Base-by-base conservation (phyloP, 2,888 invertebrate species). In the Cheilosia soror region DNA sequence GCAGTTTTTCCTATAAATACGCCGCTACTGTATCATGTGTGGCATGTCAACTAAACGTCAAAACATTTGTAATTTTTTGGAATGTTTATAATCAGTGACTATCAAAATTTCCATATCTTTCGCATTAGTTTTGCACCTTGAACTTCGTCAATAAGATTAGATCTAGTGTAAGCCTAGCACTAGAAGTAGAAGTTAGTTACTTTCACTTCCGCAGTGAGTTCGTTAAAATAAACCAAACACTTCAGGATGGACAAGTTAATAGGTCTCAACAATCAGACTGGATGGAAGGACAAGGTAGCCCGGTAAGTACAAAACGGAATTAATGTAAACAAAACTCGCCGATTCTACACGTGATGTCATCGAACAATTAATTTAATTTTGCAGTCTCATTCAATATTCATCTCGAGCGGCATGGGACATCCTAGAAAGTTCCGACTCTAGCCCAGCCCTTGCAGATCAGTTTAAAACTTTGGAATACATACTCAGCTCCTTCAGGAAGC, bases 401-500 rank as follows among this genome's bases (percentile, higher is more conserved):
- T 96, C 96, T 90, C 94, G 96, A 84, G 93, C 97, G 40, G 91
- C 96, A 84, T 97, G 97, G 97, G 96, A 97, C 91, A 94, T 95
- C 80, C 91, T 97, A 68, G 93, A 94, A 89, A 93, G 93, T 72
- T 92, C 93, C 87, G 93, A 94, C 27, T 78, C 88, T 42, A 94
- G 94, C 88, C 94, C 94, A 89, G 94, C 95, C 75, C 93, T 95
- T 29, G 94, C 96, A 11, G 95, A 96, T 88, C 94, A 95, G 89
- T 93, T 98, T 42, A 96, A 97, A 93, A 95, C 95, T 83, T 93
- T 98, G 62, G 98, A 98, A 92, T 95, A 95, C 88, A 95, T 96
- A 78, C 94, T 98, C 75, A 96, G 97, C 90, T 95, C 97, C 76
- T 97, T 97, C 89, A 94, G 98, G 90, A 97, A 97, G 94, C 93